phyloP scores from a whole-genome alignment of 2,113 vertebrate genomes.

The Lichenostomus cassidix region DNA sequence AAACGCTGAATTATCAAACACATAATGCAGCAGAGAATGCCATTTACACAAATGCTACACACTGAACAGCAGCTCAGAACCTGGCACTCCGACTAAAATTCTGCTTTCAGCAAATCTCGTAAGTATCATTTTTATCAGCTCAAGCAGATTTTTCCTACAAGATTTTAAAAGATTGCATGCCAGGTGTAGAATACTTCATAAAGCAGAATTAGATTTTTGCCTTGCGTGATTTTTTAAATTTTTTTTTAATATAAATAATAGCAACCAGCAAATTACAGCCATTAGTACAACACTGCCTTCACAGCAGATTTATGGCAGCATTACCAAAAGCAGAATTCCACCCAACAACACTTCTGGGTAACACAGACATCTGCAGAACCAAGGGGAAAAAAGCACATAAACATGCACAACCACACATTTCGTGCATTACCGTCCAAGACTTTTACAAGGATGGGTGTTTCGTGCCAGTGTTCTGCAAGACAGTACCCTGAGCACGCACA shows the following conservation, averaged over 20 bases:
- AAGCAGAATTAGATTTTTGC: neutral
- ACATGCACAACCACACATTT: neutral
- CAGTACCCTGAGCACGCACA: neutral
- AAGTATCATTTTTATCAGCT: slow-evolving; percentile 4
- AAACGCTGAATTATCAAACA: neutral
- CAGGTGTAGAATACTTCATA: neutral
- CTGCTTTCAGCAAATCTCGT: neutral
- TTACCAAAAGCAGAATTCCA: neutral
- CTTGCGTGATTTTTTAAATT: neutral
- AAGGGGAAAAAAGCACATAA: neutral
- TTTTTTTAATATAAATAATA: neutral
- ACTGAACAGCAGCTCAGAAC: neutral
- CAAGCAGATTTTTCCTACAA: neutral
- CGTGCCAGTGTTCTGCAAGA: neutral
- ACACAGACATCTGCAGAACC: neutral
- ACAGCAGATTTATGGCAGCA: neutral
- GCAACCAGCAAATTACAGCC: neutral
- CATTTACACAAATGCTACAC: neutral
- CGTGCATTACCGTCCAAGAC: neutral
- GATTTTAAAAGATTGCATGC: neutral
- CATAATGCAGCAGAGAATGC: neutral
- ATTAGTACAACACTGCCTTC: neutral
- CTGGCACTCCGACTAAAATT: neutral
- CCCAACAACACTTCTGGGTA: neutral
- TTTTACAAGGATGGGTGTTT: neutral